These are phyloP conservation scores for Andrena minutula DNA, from an alignment of 2,888 invertebrate species.

Conservation along the genomic window DNA sequence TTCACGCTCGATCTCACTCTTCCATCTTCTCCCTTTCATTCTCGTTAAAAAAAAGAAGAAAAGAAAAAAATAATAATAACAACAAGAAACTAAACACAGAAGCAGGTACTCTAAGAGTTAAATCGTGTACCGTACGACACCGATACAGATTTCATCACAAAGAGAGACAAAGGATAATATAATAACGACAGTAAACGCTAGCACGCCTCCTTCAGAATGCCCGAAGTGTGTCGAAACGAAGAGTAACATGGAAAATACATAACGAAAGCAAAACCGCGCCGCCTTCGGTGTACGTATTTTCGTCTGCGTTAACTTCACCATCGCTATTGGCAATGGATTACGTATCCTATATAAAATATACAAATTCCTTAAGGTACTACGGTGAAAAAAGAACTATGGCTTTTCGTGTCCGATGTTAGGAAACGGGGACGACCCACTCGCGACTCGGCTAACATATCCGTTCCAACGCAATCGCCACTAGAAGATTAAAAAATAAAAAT, in stretches of 20 bases:
- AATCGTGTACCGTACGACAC: constrained; percentile 57
- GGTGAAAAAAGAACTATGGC: constrained; percentile 47
- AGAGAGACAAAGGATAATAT: constrained; percentile 63
- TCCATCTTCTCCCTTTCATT: constrained; percentile 29
- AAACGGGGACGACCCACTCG: constrained; percentile 18
- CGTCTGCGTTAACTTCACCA: constrained; percentile 2
- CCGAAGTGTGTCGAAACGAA: constrained; percentile 48
- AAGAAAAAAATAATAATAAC: constrained; percentile 35
- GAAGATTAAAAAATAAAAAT: constrained; percentile 31
- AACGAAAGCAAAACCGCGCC: constrained; percentile 21
- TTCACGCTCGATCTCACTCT: constrained; percentile 30
- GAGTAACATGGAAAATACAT: constrained; percentile 20
- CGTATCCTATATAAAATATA: constrained; percentile 54
- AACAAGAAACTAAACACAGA: constrained; percentile 70
- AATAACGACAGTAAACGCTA: constrained; percentile 56
- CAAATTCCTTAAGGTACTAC: constrained; percentile 51
- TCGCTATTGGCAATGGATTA: constrained; percentile 34
- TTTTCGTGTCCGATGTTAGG: constrained; percentile 30
- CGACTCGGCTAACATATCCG: constrained; percentile 9
- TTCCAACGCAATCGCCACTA: constrained; percentile 26
- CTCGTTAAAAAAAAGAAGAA: constrained; percentile 25
- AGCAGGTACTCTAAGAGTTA: constrained; percentile 72
- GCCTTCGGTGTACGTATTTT: constrained; percentile 20
- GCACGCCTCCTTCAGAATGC: constrained; percentile 59
- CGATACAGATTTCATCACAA: constrained; percentile 71